Conservation (phyloP, 2,888 invertebrate species). For the Rhamnusium bicolor region DNA sequence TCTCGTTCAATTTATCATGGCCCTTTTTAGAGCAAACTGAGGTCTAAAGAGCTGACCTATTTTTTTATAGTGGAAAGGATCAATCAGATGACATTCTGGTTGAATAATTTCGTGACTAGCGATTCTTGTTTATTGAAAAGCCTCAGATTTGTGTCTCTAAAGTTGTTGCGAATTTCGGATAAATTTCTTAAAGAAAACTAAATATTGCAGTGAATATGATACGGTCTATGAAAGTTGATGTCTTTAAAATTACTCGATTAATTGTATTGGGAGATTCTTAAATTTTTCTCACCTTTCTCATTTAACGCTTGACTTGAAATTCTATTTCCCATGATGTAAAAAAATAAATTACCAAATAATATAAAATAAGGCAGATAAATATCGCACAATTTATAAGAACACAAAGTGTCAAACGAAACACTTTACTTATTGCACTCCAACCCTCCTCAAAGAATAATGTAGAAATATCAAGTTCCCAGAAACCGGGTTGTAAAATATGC, state of each 20-base stretch:
- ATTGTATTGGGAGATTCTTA: too few species aligned
- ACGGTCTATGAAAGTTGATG: too few species aligned
- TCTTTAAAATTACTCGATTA: too few species aligned
- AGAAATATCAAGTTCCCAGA: not conserved
- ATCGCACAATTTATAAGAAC: not conserved
- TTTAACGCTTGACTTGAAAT: too few species aligned
- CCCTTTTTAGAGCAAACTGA: not conserved
- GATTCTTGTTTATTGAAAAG: not conserved
- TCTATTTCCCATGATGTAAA: too few species aligned
- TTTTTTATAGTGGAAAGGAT: not conserved
- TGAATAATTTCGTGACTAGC: not conserved
- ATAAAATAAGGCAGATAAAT: not conserved
- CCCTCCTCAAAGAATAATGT: not conserved
- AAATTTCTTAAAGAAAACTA: too few species aligned
- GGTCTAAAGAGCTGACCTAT: not conserved
- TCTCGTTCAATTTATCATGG: not conserved
- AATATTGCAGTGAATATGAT: too few species aligned
- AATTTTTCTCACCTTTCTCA: too few species aligned
- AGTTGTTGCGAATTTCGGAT: not conserved
- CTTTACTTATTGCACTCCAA: not conserved
- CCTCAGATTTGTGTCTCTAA: not conserved
- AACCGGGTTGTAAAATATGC: not conserved
- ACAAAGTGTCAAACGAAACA: not conserved
- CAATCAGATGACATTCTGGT: not conserved
- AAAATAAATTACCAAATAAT: too few species aligned